phyloP scores from a whole-genome alignment of 2,888 invertebrate genomes.

The Caenorhabditis doughertyi region DNA sequence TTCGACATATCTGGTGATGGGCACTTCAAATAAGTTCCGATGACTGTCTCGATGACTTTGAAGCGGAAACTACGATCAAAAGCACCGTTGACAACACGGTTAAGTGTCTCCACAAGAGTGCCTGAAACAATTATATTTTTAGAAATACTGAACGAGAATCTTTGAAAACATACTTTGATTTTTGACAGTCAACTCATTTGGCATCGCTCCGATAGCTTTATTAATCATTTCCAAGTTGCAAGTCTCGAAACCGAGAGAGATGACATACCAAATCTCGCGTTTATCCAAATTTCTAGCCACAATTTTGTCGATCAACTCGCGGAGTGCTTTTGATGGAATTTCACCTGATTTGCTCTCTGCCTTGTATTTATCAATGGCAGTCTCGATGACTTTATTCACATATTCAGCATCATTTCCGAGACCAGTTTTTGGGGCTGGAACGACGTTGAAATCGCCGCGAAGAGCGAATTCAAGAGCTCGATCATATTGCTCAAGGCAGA shows the following conservation, averaged over 20 bases:
- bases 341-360: conserved; percentile 3
- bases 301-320: conserved; percentile 48
- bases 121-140: conserved; percentile 85
- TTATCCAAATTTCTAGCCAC: conserved; percentile 60
- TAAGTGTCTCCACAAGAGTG: conserved; percentile 96
- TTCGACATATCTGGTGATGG: conserved; percentile 52
- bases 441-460: conserved; percentile 57
- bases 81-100: conserved; percentile 96
- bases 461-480: conserved; percentile 60
- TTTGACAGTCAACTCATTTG: conserved; percentile 27
- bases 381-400: conserved; percentile 61
- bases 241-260: conserved; percentile 97
- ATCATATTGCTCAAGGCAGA: conserved; percentile 61
- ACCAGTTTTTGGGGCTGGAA: conserved; percentile 40
- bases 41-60: conserved; percentile 91
- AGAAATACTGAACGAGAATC: not conserved
- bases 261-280: conserved; percentile 85
- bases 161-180: conserved; percentile 12
- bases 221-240: conserved; percentile 97
- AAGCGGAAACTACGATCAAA: conserved; percentile 95
- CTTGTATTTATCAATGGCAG: conserved; percentile 57
- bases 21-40: conserved; percentile 86
- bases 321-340: conserved; percentile 6
- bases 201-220: conserved; percentile 87
- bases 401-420: conserved; percentile 60